Evolutionary conservation across 2,888 invertebrate genomes (phyloP), one percentile per base, ranked within the genome.

Genomic region (Athalia cordata): DNA sequence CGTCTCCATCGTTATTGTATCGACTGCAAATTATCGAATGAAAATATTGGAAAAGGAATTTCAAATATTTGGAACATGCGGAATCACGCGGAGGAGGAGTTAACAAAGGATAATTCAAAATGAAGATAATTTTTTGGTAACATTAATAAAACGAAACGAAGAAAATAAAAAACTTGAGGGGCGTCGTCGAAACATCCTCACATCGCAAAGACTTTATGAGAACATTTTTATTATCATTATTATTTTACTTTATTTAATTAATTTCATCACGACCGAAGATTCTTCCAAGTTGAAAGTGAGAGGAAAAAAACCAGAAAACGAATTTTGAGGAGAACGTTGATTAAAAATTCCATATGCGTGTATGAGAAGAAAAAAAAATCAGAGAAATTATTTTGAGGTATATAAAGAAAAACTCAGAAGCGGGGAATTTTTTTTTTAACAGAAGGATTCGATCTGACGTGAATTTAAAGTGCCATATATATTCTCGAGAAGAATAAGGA

Each of bases 381-480:
- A 29, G 11, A 43, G 62, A 13, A 15, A 62, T 15, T 9, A 11
- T 5, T 6, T 6, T 59, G 6, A 4, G 15, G 15, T 3, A 15
- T 8, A 59, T n/a, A 59, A n/a, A 59, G 61, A 59, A 68, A 75
- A 78, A 52, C 47, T 13, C 72, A 79, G 77, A 72, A 79, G 65
- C 68, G 78, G 29, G 29, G 29, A 29, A 1, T 29, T 29, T 9
- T 59, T n/a, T 29, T 29, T 29, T 13, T 59, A 59, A 6, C 59
- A 2, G 64, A 45, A n/a, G 45, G 43, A 64, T 64, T 49, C 66
- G 76, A 78, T 72, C 79, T 66, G 79, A 78, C 79, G 79, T 77
- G 81, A 81, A 83, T 83, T 82, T 81, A 82, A 82, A 82, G 83
- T 83, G 84, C 83, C 83, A 84, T 84, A 83, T 13, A 52, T 11